Base-by-base conservation (phyloP, 2,113 vertebrate species). In the Aptenodytes forsteri region DNA sequence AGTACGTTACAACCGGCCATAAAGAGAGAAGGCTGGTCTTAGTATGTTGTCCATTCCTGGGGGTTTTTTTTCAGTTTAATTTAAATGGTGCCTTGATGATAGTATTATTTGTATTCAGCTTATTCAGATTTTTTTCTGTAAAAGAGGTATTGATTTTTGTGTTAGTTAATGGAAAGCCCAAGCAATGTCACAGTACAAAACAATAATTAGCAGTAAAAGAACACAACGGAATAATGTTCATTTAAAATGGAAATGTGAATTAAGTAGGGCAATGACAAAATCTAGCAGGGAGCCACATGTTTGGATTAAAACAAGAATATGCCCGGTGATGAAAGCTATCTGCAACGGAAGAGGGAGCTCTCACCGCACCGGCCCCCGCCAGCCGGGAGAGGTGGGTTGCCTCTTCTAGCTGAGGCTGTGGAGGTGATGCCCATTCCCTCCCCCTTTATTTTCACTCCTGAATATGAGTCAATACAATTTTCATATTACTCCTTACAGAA, bases 311-410 rank as follows among this genome's bases (percentile, higher is more conserved):
- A 50, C 1, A 22, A 42, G 56, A 36, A 50, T 2, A 6, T 2
- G 38, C 7, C 36, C 0, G 1, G 30, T 6, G 44, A 79, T 29
- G 40, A 52, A 62, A 80, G 79, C 75, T 11, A 11, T 52, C 73
- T 65, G 58, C 52, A 87, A 96, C 84, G 0, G 92, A 80, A 97
- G 96, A 85, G 97, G 96, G 93, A 97, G 97, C 95, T 83, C 93
- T 85, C 89, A 83, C 62, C 6, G 93, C 96, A 54, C 54, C 13
- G 34, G 93, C 78, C 96, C 89, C 82, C 7, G 7, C 19, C 65
- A 32, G 76, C 62, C 0, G 0, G 36, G 18, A n/a, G 62, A 27
- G 65, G 52, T 54, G 77, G 29, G 46, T 6, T 16, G 10, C 46
- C 75, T 55, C n/a, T n/a, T n/a, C 64, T 3, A 32, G 75, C 20